A percentile compares a stretch with the other conserved stretches of the same genome.
Conservation (phyloP, 2,113 vertebrate species). For the Epinephelus fuscoguttatus region DNA sequence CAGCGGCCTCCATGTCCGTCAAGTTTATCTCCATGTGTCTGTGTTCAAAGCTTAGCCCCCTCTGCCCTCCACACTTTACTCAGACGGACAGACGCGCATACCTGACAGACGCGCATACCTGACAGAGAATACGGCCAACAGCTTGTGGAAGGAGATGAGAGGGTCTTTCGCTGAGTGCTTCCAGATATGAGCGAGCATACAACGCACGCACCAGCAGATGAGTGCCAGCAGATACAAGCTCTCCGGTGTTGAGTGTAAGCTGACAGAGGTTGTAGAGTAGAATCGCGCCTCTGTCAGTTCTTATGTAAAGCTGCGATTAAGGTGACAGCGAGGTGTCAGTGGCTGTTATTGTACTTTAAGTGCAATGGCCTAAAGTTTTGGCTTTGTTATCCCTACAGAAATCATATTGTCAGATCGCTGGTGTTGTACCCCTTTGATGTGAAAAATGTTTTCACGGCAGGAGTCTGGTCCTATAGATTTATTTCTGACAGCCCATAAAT, state of each 20-base stretch:
- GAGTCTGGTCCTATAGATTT: not conserved
- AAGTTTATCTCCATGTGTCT: constrained; percentile 43
- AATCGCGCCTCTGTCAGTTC: not conserved
- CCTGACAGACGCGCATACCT: constrained; percentile 52
- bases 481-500: constrained; percentile 12
- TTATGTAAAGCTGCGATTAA: constrained; percentile 3
- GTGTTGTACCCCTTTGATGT: constrained; percentile 16
- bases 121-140: constrained; percentile 40
- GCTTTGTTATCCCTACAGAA: not conserved
- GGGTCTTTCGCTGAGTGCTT: constrained; percentile 51
- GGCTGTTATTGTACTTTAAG: not conserved
- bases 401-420: not conserved
- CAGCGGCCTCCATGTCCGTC: not conserved
- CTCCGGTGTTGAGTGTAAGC: constrained; percentile 14
- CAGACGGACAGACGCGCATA: constrained; percentile 42
- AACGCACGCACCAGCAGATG: not conserved
- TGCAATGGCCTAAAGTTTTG: not conserved
- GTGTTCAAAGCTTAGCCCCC: constrained; percentile 25
- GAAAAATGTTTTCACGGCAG: constrained; percentile 2
- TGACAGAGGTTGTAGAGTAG: constrained; percentile 11
- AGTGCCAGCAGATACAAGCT: constrained; percentile 28
- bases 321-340: not conserved
- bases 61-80: constrained; percentile 50
- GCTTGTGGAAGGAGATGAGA: constrained; percentile 59
- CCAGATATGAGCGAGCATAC: constrained; percentile 51